Percentiles rank a stretch among this genome's conserved stretches.
Evolutionary conservation across 2,113 vertebrate species (phyloP).

Genomic region (Chinchilla lanigera): DNA sequence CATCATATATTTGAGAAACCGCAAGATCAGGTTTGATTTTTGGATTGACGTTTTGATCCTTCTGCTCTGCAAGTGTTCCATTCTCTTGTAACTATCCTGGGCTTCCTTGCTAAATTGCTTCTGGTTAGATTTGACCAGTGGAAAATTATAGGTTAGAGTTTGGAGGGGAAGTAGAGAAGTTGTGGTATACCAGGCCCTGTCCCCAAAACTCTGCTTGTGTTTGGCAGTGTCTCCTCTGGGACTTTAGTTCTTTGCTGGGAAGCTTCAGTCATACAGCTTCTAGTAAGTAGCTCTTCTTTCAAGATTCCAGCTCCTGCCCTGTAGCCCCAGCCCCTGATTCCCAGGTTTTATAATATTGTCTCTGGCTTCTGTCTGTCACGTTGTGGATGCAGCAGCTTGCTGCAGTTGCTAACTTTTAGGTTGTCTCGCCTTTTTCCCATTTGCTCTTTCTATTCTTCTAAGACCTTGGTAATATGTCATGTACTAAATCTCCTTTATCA

Average conservation of each 20-base stretch:
- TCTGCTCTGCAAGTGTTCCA: slow-evolving; percentile 10
- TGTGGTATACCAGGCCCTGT: no score
- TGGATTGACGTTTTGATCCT: not conserved
- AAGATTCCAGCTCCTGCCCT: not conserved
- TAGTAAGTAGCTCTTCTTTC: not conserved
- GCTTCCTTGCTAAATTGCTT: not conserved
- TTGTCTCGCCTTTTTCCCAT: not conserved
- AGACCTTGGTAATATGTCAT: not conserved
- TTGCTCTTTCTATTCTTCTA: not conserved
- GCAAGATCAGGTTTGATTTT: slow-evolving; percentile 12
- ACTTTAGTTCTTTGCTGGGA: not conserved
- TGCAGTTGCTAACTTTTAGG: not conserved
- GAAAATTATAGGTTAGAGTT: not conserved
- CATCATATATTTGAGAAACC: not conserved
- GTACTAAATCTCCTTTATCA: not conserved
- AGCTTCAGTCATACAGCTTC: not conserved
- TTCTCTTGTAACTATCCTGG: not conserved
- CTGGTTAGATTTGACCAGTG: not conserved
- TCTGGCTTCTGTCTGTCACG: not conserved
- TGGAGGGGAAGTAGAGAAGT: not conserved
- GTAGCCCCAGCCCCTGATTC: not conserved
- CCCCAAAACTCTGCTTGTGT: not conserved
- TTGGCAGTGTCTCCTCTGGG: not conserved
- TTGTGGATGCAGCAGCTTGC: not conserved
- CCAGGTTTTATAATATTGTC: not conserved